Evolutionary conservation across 2,797 vertebrate genomes (phyloP), one percentile per base, ranked within the genome.

Genomic region (Anas acuta): DNA sequence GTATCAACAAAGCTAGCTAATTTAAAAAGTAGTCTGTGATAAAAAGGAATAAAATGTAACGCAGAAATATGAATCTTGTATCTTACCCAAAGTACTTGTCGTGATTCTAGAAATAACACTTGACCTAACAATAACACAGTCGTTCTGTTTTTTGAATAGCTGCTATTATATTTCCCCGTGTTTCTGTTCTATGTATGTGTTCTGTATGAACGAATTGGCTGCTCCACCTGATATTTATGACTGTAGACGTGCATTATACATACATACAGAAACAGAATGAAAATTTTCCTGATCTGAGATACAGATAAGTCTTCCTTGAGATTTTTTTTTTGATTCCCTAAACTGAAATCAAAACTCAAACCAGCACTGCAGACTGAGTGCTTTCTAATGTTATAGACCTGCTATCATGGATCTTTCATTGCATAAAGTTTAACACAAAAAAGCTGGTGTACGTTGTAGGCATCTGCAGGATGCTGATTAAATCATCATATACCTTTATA

Each of bases 311-410:
- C 53, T 79, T 93, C 85, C 56, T 91, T 1, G 3, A 86, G 76
- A 62, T 92, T 76, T 53, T 53, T 89, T 96, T 41, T 89, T 96
- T 81, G 62, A 73, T 87, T 82, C 30, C 19, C 7, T 89, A 74
- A 90, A 88, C 32, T 81, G 84, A 95, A 96, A 96, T 90, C 47
- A 67, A 81, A 94, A 79, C 66, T 92, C 77, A 61, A 80, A 92
- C 41, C 76, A 96, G 89, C 76, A 64, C 72, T 65, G 71, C 57
- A 84, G 87, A 94, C 58, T 2, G 47, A 82, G 30, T 41, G 7
- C 22, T 96, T 90, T 51, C 62, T 80, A 33, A 73, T 2, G 37
- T 87, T 51, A 92, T 51, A 92, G 78, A 15, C n/a, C 30, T 62
- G 83, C 76, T 74, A 17, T 39, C 47, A 35, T 0, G 0, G 57